Percentiles rank a stretch among this genome's conserved stretches.
phyloP scores from a whole-genome alignment of 2,113 vertebrate genomes.

The Panurus biarmicus region DNA sequence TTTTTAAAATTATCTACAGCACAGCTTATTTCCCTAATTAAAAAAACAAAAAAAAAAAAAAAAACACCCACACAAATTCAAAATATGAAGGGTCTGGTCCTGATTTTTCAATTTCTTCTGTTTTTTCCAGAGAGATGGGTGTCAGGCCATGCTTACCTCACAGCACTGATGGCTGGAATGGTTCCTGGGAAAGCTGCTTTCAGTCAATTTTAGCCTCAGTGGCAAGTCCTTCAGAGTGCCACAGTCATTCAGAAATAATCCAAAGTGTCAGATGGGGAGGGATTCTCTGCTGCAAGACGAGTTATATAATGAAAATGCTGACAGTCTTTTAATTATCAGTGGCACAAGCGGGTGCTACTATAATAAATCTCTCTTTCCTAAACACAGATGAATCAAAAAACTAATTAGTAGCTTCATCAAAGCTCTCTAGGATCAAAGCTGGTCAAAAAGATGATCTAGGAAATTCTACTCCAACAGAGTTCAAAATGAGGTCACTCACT shows the following conservation, averaged over 20 bases:
- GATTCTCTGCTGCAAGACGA: background rate
- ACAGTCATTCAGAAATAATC: background rate
- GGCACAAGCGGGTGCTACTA: background rate
- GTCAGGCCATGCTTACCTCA: background rate
- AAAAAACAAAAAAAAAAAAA: too few species aligned
- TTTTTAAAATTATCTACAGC: background rate
- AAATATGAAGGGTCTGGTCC: background rate
- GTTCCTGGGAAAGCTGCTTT: background rate
- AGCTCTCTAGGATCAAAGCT: slow-evolving; percentile 40
- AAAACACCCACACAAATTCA: background rate
- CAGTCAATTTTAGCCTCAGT: background rate
- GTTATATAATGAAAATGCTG: slow-evolving; percentile 17
- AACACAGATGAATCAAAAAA: slow-evolving; percentile 50
- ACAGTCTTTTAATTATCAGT: slow-evolving; percentile 32
- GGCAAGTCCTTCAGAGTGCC: background rate
- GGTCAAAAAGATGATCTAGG: slow-evolving; percentile 27
- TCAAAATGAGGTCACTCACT: background rate
- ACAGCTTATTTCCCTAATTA: background rate
- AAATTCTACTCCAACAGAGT: background rate
- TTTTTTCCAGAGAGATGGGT: background rate
- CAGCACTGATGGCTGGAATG: background rate
- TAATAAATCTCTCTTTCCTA: slow-evolving; percentile 49
- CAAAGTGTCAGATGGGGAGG: background rate
- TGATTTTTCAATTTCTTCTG: background rate
- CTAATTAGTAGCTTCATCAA: slow-evolving; percentile 58